Percentiles rank a stretch among this genome's conserved stretches.
Evolutionary conservation across 2,113 vertebrate genomes (phyloP).

Genomic region (Corydoras maculifer): DNA sequence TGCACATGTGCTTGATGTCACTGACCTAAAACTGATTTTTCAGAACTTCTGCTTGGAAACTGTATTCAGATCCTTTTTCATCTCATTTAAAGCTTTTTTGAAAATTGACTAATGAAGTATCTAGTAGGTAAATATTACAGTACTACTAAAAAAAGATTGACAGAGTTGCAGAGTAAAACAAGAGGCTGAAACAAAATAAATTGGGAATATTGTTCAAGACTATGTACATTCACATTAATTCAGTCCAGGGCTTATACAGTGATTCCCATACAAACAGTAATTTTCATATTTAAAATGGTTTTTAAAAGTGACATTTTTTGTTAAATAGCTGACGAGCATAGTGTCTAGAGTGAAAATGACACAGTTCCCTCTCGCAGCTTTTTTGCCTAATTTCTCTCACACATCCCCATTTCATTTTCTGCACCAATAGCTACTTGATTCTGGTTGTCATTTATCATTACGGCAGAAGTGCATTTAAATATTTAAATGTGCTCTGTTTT

Average conservation of each 20-base stretch:
- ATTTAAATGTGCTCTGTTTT: slow-evolving; percentile 69
- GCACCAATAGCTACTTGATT: slow-evolving; percentile 74
- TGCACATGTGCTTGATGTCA: no score
- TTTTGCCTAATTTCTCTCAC: slow-evolving; percentile 44
- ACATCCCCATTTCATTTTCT: slow-evolving; percentile 71
- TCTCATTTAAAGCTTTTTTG: no score
- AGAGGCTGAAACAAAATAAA: neutral
- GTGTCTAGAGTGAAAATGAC: slow-evolving; percentile 42
- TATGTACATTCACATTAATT: neutral
- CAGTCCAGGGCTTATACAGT: slow-evolving; percentile 19
- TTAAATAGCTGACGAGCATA: slow-evolving; percentile 40
- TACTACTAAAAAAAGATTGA: no score
- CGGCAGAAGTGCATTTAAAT: slow-evolving; percentile 63
- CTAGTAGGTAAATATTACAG: no score
- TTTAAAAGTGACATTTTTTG: slow-evolving; percentile 38
- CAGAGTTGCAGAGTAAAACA: neutral
- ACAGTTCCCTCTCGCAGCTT: slow-evolving; percentile 36
- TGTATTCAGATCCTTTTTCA: no score
- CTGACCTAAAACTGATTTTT: no score
- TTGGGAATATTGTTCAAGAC: neutral
- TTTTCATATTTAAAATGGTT: slow-evolving; percentile 29
- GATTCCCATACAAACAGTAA: slow-evolving; percentile 35
- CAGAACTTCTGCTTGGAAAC: no score
- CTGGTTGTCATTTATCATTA: slow-evolving; percentile 75
- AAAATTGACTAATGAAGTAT: no score